Base-by-base conservation (phyloP, 2,113 vertebrate species). In the Callipepla squamata region DNA sequence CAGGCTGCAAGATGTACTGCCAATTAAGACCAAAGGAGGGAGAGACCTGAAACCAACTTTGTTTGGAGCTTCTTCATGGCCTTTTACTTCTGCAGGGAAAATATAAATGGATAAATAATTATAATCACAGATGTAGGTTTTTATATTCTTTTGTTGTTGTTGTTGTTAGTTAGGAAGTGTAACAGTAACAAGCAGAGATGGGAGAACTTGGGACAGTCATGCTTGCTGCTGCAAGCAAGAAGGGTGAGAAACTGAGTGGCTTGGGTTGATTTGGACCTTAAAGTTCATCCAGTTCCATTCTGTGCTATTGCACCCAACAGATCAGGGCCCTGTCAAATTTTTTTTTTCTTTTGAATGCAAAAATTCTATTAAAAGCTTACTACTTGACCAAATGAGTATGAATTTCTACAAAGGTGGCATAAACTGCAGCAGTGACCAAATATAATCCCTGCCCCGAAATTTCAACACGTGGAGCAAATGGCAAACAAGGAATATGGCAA, bases 21-120 rank as follows among this genome's bases (percentile, higher is more conserved):
- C 55, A 67, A 34, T 45, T 72, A 79, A 85, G 90, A 95, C 65
- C 70, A 73, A 36, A 42, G 50, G 78, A 82, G 36, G 50, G 86
- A 82, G 78, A 85, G 36, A 91, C 67, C 62, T n/a, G 70, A 70
- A 91, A 67, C 40, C 85, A 92, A 68, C 67, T 94, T 89, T 89
- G 48, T 69, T 91, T 70, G 3, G 68, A 90, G 58, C 15, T 62
- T 42, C 72, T 89, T 85, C 79, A 89, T 77, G 70, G 79, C 10
- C 85, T 94, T 78, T 87, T 28, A 80, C 0, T 50, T 67, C 76
- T 77, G n/a, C 17, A 77, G 87, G 79, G 67, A 90, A 91, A 83
- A 95, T 83, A 53, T 77, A 94, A 87, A 87, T 36, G 32, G 9
- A 61, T 58, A 76, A 58, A 65, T 72, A 87, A 18, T 21, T 15